Evolutionary conservation across 2,888 invertebrate species (phyloP), one percentile per base, ranked within the genome.

Genomic region (Homarus gammarus): DNA sequence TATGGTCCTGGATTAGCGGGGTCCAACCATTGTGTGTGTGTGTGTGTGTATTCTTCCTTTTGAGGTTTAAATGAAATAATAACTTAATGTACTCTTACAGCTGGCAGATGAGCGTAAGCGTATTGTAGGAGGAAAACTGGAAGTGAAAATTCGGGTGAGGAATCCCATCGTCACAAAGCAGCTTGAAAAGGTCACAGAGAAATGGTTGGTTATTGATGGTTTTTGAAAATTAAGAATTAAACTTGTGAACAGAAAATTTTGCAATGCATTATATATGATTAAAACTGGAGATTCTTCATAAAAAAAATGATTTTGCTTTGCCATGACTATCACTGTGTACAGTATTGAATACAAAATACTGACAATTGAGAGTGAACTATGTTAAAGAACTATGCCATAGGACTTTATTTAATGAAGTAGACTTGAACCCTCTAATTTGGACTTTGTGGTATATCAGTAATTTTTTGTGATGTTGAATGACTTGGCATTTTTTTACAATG

Each of bases 91-190:
- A 40, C 49, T 91, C 87, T 92, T 92, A 31, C 94, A 98, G 98
- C 93, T 99, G 84, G 96, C 97, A 96, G 98, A 99, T 92, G 98
- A 92, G n/a, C 84, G 98, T 0, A 95, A 98, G 38, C 97, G 97
- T 93, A 95, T 96, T 22, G 96, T 96, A 12, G 98, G 98, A 27
- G 99, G 98, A 0, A 98, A 98, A 93, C 93, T 99, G 89, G 99
- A 99, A 94, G 95, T 98, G 0, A 97, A 97, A 94, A 94, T 99
- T 81, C 96, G 98, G 86, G 95, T 99, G 33, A 95, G 99, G 88
- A 97, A 98, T 93, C 99, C 99, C 0, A 95, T 99, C 81, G 94
- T 97, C 61, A 96, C 96, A n/a, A 98, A 97, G 93, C 97, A 99
- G 94, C 96, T 98, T 10, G 98, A 98, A 93, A 96, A 97, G 93